These are phyloP conservation scores for Lochmaea crataegi DNA, from an alignment of 2,888 invertebrate genomes.

Conservation along the genomic window DNA sequence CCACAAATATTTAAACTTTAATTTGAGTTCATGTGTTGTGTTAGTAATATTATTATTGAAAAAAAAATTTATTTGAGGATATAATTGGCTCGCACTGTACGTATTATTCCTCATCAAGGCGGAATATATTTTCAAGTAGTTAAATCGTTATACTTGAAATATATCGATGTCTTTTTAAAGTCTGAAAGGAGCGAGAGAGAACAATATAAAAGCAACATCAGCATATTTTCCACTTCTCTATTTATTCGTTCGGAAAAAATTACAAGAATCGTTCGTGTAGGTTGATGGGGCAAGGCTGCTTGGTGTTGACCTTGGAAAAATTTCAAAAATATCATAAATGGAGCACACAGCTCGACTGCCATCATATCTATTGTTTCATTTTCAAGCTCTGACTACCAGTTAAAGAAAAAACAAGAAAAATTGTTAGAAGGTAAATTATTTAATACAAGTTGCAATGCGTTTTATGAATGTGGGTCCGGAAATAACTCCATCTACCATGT, in stretches of 20 bases:
- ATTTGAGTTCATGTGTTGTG: too few relatives aligned
- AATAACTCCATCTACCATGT: too few relatives aligned
- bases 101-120: constrained; percentile 30
- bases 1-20: too few relatives aligned
- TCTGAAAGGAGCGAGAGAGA: constrained; percentile 34
- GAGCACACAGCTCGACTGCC: too few relatives aligned
- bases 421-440: too few relatives aligned
- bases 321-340: background rate
- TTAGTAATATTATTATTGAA: too few relatives aligned
- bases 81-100: constrained; percentile 1
- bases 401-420: too few relatives aligned
- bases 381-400: too few relatives aligned
- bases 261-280: constrained; percentile 15
- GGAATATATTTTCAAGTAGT: constrained; percentile 44
- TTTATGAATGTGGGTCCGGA: too few relatives aligned
- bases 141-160: constrained; percentile 46
- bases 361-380: too few relatives aligned
- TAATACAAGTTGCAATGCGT: too few relatives aligned
- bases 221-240: constrained; percentile 53
- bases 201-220: constrained; percentile 58
- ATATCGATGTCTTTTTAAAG: constrained; percentile 48
- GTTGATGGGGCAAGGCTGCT: background rate
- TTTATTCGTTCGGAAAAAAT: constrained; percentile 53
- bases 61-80: background rate
- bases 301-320: background rate